A percentile compares a stretch with the other conserved stretches of the same genome.
phyloP scores from a whole-genome alignment of 2,888 invertebrate species.

The Enoplolaimus lenunculus region DNA sequence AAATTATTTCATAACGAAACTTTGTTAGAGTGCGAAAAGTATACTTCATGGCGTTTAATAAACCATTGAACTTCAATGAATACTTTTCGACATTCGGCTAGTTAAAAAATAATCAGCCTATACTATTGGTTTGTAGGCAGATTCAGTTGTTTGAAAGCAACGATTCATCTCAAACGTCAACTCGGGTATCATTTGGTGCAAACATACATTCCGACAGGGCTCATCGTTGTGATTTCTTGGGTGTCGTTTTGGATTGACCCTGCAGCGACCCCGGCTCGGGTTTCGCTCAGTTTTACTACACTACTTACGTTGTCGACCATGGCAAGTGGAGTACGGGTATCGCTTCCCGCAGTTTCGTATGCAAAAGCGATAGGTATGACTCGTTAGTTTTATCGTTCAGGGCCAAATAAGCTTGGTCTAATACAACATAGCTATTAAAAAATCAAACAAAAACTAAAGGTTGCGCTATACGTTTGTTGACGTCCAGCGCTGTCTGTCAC shows the following conservation, averaged over 20 bases:
- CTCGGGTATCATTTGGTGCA: slow-evolving; percentile 38
- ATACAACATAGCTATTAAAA: no score
- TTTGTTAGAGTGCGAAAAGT: no score
- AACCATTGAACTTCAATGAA: no score
- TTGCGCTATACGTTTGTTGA: no score
- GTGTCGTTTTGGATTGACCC: slow-evolving; percentile 39
- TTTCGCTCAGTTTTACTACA: slow-evolving; percentile 39
- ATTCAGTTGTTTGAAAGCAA: slow-evolving; percentile 35
- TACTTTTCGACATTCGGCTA: no score
- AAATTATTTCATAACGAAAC: no score
- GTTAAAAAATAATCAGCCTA: no score
- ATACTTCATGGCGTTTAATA: no score
- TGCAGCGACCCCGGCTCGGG: slow-evolving; percentile 38
- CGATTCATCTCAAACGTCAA: slow-evolving; percentile 32
- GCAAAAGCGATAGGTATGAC: slow-evolving; percentile 22
- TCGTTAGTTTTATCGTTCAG: no score
- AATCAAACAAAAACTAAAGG: no score
- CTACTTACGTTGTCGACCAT: slow-evolving; percentile 38
- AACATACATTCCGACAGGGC: slow-evolving; percentile 37
- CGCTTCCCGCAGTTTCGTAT: slow-evolving; percentile 26
- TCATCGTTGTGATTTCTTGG: slow-evolving; percentile 40
- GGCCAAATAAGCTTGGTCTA: no score
- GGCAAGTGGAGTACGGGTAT: slow-evolving; percentile 28
- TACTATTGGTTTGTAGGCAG: slow-evolving; percentile 33
- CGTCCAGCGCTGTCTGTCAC: no score